Evolutionary conservation across 2,888 invertebrate genomes (phyloP).

Genomic region (Entomobrya multifasciata): DNA sequence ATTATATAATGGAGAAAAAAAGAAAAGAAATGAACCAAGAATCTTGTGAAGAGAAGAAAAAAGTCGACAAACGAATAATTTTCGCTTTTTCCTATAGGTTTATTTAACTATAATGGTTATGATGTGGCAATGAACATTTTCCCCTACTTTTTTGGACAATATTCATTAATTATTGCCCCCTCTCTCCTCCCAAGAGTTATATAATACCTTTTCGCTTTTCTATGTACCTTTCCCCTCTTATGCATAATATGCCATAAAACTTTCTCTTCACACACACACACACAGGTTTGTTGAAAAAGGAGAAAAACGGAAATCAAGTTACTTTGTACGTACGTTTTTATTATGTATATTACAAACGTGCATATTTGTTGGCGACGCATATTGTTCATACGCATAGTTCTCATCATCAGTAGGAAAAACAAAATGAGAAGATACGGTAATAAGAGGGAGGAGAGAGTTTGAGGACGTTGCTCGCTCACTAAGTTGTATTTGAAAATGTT

Average conservation of each 20-base stretch:
- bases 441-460: neutral
- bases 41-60: constrained; percentile 17
- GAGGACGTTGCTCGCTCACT: neutral
- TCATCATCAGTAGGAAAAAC: constrained; percentile 11
- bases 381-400: neutral
- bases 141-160: constrained; percentile 49
- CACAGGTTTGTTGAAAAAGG: neutral
- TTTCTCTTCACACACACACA: constrained; percentile 19
- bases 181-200: neutral
- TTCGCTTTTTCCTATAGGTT: constrained; percentile 36
- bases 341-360: neutral
- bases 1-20: constrained; percentile 30
- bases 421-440: constrained; percentile 24
- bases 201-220: too few relatives aligned
- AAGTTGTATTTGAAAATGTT: neutral
- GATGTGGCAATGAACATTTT: constrained; percentile 64
- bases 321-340: constrained; percentile 9
- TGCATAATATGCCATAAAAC: constrained; percentile 49
- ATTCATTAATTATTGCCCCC: constrained; percentile 64
- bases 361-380: neutral
- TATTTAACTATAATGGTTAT: constrained; percentile 63
- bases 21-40: constrained; percentile 1
- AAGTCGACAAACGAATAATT: constrained; percentile 39
- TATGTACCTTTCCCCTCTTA: neutral
- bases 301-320: constrained; percentile 18